Conservation (phyloP, 2,888 invertebrate species). For the Apodemia hepburni region DNA sequence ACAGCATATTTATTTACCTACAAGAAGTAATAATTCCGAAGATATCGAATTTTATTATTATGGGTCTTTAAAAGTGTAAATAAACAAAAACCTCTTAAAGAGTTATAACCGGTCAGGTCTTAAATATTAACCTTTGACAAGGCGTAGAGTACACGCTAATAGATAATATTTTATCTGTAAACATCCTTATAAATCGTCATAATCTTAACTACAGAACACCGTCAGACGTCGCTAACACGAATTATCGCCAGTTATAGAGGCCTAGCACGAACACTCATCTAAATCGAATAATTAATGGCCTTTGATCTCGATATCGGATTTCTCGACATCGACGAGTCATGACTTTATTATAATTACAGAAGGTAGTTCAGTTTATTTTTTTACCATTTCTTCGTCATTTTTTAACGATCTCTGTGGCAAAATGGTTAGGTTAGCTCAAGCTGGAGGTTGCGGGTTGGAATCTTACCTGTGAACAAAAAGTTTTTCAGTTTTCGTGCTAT, state of each 20-base stretch:
- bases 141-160: slow-evolving; percentile 20
- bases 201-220: slow-evolving; percentile 26
- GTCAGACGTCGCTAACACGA: slow-evolving; percentile 31
- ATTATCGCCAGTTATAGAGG: slow-evolving; percentile 46
- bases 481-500: too few species aligned
- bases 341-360: too few species aligned
- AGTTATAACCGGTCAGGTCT: slow-evolving; percentile 14
- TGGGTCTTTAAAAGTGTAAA: not conserved
- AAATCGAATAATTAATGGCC: too few species aligned
- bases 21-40: not conserved
- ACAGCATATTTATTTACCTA: not conserved
- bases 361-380: too few species aligned
- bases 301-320: too few species aligned
- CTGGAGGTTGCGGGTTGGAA: too few species aligned
- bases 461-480: too few species aligned
- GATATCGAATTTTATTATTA: not conserved
- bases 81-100: not conserved
- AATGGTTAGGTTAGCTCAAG: too few species aligned
- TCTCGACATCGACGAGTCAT: too few species aligned
- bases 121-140: slow-evolving; percentile 19
- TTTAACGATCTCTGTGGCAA: too few species aligned
- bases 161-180: slow-evolving; percentile 21
- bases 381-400: too few species aligned
- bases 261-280: not conserved
- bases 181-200: slow-evolving; percentile 26